Evolutionary conservation across 2,113 vertebrate species (phyloP).

Genomic region (Phylloscopus whistleri): DNA sequence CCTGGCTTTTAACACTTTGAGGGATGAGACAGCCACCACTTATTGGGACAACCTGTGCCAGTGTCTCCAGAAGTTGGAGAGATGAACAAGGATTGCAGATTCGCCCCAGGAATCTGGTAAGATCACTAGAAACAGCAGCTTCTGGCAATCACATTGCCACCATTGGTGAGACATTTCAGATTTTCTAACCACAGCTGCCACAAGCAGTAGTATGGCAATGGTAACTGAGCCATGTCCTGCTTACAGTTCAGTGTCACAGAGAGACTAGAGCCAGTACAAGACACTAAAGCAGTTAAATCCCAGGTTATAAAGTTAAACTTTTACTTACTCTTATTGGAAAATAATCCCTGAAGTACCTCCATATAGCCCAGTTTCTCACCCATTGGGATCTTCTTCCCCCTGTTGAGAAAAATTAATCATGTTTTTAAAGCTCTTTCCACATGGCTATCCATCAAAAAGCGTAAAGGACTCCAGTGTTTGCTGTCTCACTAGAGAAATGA

Average conservation of each 20-base stretch:
- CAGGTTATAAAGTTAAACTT: neutral
- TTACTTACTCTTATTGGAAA: constrained; percentile 90
- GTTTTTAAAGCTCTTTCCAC: neutral
- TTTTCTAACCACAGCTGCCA: neutral
- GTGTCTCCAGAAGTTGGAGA: neutral
- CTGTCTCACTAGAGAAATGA: neutral
- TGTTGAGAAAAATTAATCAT: constrained; percentile 17
- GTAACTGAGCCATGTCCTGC: neutral
- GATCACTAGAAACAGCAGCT: neutral
- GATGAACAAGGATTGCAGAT: neutral
- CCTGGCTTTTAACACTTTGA: neutral
- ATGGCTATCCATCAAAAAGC: neutral
- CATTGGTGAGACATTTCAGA: neutral
- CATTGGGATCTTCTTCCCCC: constrained; percentile 92
- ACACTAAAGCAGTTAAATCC: neutral
- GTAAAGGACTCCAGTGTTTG: neutral
- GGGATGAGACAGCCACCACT: neutral
- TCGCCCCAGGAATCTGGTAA: neutral
- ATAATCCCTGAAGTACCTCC: constrained; percentile 95
- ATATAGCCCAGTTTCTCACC: constrained; percentile 94
- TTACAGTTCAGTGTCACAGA: neutral
- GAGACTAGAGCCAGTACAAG: neutral
- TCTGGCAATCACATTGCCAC: neutral
- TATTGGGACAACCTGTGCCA: neutral
- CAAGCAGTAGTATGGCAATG: neutral